A percentile compares a stretch with the other conserved stretches of the same genome.
phyloP scores from a whole-genome alignment of 2,888 invertebrate genomes.

The Eilema sororculum region DNA sequence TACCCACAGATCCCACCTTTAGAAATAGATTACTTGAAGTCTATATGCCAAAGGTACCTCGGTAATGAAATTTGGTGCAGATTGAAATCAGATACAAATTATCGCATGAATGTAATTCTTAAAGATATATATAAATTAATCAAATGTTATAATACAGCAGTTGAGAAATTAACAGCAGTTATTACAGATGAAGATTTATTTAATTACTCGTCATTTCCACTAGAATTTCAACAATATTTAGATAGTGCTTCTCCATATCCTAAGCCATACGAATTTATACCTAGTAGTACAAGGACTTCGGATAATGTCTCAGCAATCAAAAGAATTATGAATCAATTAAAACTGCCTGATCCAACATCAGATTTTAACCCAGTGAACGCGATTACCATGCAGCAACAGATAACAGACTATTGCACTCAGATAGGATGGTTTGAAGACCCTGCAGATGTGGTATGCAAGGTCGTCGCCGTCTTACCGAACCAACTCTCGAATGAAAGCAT shows the following conservation, averaged over 20 bases:
- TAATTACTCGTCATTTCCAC: slow-evolving; percentile 88
- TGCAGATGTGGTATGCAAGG: slow-evolving; percentile 81
- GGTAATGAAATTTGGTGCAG: slow-evolving; percentile 89
- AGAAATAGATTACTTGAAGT: slow-evolving; percentile 86
- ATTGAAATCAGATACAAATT: slow-evolving; percentile 73
- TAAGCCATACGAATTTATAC: slow-evolving; percentile 90
- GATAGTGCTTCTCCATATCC: slow-evolving; percentile 84
- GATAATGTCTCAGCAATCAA: slow-evolving; percentile 83
- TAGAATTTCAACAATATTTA: slow-evolving; percentile 88
- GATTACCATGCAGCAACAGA: slow-evolving; percentile 76
- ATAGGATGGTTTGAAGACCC: slow-evolving; percentile 82
- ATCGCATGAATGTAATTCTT: slow-evolving; percentile 76
- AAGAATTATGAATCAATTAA: slow-evolving; percentile 83
- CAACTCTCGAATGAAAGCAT: slow-evolving; percentile 74
- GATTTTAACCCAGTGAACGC: slow-evolving; percentile 79
- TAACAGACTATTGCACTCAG: slow-evolving; percentile 83
- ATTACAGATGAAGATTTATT: slow-evolving; percentile 87
- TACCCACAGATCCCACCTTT: slow-evolving; percentile 82
- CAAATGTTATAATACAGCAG: slow-evolving; percentile 89
- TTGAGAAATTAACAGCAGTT: slow-evolving; percentile 88
- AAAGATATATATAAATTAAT: slow-evolving; percentile 88
- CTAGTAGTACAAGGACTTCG: slow-evolving; percentile 86
- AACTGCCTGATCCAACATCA: slow-evolving; percentile 82
- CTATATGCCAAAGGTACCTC: slow-evolving; percentile 86
- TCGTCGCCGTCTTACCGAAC: slow-evolving; percentile 77